phyloP scores from a whole-genome alignment of 2,888 invertebrate species.

The Selenia dentaria region DNA sequence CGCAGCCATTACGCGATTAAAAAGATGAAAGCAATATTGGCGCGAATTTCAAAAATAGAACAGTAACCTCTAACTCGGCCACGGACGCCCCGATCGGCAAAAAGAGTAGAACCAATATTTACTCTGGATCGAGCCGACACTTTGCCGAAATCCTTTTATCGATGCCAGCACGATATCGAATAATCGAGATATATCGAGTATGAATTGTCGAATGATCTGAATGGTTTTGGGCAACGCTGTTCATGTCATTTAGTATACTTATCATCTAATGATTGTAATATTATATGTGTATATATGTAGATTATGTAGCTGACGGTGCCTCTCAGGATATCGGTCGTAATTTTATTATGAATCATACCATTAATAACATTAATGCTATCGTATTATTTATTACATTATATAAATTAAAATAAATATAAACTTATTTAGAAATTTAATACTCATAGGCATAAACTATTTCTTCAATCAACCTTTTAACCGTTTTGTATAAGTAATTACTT shows the following conservation, averaged over 20 bases:
- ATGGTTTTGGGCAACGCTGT: background rate
- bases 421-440: no score
- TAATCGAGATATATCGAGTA: slow-evolving; percentile 19
- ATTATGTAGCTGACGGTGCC: background rate
- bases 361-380: no score
- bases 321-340: no score
- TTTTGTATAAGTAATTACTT: no score
- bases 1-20: slow-evolving; percentile 41
- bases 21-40: slow-evolving; percentile 47
- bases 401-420: no score
- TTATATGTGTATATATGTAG: background rate
- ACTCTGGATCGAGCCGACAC: slow-evolving; percentile 55
- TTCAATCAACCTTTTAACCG: no score
- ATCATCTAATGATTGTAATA: background rate
- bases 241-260: background rate
- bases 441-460: no score
- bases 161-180: slow-evolving; percentile 44
- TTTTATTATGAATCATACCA: no score
- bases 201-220: no score
- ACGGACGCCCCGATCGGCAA: slow-evolving; percentile 67
- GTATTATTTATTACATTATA: no score
- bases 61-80: slow-evolving; percentile 81
- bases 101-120: slow-evolving; percentile 71
- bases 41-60: slow-evolving; percentile 76
- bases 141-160: slow-evolving; percentile 58